Percentiles rank a stretch among this genome's conserved stretches.
Evolutionary conservation across 1,140 invertebrate genomes (phyloP).

Genomic region (Melanaphis sacchari): DNA sequence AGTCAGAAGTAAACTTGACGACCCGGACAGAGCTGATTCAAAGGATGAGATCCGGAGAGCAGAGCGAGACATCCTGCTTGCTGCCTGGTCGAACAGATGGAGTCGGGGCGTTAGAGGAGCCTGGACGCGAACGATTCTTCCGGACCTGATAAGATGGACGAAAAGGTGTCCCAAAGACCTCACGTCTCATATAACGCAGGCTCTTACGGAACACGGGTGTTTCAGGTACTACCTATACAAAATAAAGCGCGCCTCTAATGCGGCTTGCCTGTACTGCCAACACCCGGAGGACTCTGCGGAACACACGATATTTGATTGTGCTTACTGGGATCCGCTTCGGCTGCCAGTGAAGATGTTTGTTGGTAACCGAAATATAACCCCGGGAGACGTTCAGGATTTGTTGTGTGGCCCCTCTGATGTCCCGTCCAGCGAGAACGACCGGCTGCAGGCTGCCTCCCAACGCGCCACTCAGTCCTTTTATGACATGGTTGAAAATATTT

Average conservation of each 20-base stretch:
- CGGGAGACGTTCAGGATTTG: too few relatives aligned
- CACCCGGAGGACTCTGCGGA: neutral
- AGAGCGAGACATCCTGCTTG: neutral
- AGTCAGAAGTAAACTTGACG: neutral
- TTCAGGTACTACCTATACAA: neutral
- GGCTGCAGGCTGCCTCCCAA: too few relatives aligned
- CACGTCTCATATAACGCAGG: neutral
- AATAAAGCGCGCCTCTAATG: neutral
- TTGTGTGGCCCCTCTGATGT: too few relatives aligned
- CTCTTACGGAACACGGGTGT: neutral
- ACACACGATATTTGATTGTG: too few relatives aligned
- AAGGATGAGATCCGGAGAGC: neutral
- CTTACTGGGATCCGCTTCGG: too few relatives aligned
- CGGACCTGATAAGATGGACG: neutral
- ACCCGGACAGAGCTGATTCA: too few relatives aligned
- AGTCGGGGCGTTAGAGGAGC: neutral
- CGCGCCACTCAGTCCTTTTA: too few relatives aligned
- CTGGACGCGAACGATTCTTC: neutral
- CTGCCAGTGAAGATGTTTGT: too few relatives aligned
- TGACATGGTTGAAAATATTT: too few relatives aligned
- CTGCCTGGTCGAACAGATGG: neutral
- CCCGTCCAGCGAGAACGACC: too few relatives aligned
- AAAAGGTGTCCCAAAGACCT: neutral
- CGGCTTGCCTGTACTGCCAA: neutral
- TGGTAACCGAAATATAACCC: too few relatives aligned